Evolutionary conservation across 2,113 vertebrate species (phyloP).

Genomic region (Pardalotus punctatus): DNA sequence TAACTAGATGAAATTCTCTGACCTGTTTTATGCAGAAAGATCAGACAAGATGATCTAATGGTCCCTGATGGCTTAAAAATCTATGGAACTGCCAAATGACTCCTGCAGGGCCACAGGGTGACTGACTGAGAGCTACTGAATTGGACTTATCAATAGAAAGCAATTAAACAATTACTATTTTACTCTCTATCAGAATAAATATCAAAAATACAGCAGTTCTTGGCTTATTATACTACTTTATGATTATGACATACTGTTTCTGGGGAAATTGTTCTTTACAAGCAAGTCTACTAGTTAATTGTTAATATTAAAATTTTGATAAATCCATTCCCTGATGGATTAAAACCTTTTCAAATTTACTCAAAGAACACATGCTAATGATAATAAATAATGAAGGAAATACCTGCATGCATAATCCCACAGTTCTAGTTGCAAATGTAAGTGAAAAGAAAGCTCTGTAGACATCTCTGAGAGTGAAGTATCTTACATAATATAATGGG

Average conservation of each 20-base stretch:
- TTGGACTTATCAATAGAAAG: background rate
- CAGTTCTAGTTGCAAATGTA: background rate
- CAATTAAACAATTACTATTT: background rate
- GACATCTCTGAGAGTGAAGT: background rate
- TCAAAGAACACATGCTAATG: background rate
- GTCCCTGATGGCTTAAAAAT: constrained; percentile 21
- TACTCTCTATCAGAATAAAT: background rate
- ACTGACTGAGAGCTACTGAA: background rate
- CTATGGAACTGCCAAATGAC: background rate
- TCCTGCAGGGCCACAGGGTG: background rate
- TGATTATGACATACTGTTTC: background rate
- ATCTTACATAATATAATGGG: background rate
- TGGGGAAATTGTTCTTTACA: background rate
- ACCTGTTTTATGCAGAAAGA: background rate
- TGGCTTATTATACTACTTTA: background rate
- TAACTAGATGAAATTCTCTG: background rate
- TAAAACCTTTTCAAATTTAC: background rate
- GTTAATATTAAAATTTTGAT: background rate
- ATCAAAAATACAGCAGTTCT: background rate
- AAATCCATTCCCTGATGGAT: background rate
- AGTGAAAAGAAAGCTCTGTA: background rate
- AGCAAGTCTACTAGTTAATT: background rate
- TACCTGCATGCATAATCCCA: background rate
- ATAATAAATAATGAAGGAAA: background rate
- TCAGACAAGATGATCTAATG: background rate